Evolutionary conservation across 2,888 invertebrate species (phyloP).

Genomic region (Coelopa pilipes): DNA sequence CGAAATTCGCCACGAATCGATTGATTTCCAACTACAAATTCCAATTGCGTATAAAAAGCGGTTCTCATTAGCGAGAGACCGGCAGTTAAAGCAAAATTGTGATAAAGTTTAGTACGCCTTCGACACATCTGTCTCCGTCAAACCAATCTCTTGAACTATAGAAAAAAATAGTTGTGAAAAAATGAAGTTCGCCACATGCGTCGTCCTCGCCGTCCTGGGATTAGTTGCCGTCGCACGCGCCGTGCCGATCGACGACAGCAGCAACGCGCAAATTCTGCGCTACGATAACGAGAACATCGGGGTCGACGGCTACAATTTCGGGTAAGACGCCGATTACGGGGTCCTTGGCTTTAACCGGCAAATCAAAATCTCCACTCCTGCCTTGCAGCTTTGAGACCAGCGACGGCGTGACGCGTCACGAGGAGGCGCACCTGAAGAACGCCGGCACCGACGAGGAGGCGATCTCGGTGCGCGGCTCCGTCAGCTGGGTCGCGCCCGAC

Average conservation of each 20-base stretch:
- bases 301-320: constrained; percentile 58
- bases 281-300: constrained; percentile 70
- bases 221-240: constrained; percentile 48
- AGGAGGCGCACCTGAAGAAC: constrained; percentile 66
- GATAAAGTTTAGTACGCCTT: neutral
- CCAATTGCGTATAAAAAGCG: constrained; percentile 20
- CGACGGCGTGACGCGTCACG: constrained; percentile 66
- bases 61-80: neutral
- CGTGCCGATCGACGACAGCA: constrained; percentile 55
- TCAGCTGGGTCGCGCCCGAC: constrained; percentile 67
- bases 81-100: constrained; percentile 16
- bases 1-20: neutral
- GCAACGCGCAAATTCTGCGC: constrained; percentile 71
- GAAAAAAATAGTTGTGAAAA: neutral
- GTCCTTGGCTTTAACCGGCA: neutral
- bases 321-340: constrained; percentile 51
- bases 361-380: neutral
- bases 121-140: neutral
- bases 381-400: constrained; percentile 64
- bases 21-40: neutral
- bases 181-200: neutral
- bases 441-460: constrained; percentile 67
- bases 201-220: neutral
- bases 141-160: neutral
- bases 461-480: constrained; percentile 66